These are phyloP conservation scores for Rousettus leschenaultii DNA, from an alignment of 2,113 vertebrate genomes.

Conservation along the genomic window DNA sequence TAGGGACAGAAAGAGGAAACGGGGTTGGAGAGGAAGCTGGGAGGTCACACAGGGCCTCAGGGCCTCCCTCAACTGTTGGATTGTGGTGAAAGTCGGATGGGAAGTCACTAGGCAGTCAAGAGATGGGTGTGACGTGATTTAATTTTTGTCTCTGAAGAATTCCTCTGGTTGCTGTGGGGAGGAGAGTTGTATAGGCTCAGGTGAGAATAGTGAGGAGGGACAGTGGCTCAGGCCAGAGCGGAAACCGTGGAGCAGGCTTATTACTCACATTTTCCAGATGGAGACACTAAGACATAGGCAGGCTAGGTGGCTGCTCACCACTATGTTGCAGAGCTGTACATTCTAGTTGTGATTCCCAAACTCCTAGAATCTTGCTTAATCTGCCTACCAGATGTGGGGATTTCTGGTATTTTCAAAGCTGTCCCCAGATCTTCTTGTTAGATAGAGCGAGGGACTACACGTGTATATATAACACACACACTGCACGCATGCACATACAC, in stretches of 20 bases:
- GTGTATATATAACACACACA: background rate
- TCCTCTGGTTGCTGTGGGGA: background rate
- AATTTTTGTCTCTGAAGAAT: background rate
- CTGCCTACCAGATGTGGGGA: background rate
- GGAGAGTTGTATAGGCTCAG: background rate
- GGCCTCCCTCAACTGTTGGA: background rate
- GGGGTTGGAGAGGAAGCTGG: no score
- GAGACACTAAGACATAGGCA: background rate
- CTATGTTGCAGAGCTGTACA: background rate
- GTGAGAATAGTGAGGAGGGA: background rate
- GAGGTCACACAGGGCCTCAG: background rate
- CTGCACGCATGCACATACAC: no score
- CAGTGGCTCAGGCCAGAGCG: background rate
- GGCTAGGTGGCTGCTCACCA: background rate
- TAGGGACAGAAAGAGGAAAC: no score
- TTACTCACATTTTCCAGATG: background rate
- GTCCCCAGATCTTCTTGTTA: background rate
- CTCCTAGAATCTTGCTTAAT: background rate
- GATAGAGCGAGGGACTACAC: background rate
- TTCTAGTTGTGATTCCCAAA: background rate
- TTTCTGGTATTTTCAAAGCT: background rate
- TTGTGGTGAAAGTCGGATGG: background rate
- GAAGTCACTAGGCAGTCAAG: background rate
- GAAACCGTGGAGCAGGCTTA: background rate
- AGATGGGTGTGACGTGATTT: background rate